Base-by-base conservation (phyloP, 92 coral and sea anemone genomes). In the Zoanthus sansibaricus region DNA sequence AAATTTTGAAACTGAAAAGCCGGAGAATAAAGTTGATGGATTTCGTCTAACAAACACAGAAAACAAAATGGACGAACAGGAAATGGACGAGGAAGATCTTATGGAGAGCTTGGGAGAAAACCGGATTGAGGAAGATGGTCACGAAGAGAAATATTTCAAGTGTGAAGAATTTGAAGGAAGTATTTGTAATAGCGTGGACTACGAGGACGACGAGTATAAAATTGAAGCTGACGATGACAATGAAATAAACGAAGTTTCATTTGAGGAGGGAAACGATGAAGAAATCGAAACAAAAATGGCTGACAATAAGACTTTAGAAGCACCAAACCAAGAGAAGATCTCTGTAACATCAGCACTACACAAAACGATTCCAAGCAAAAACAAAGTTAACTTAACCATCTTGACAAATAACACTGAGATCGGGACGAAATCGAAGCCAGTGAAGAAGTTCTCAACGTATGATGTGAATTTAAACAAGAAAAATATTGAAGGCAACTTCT, bases 151-250 rank as follows among this genome's bases (percentile, higher is more conserved):
- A 32, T 10, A n/a, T 37, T 21, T 48, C 30, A 55, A 51, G 59
- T 67, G 87, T 47, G 82, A 21, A 47, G 76, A 25, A 32, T 44
- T 45, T n/a, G 85, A 58, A 14, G 66, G 31, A 14, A 31, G 58
- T 47, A n/a, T 80, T 80, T 80, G 85, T 45, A 74, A 51, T 49
- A 66, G 47, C 47, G 30, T 80, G 47, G 75, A 80, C 14, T 80
- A 68, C 18, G 79, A 33, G 21, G 62, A 54, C 5, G 74, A 54
- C 1, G 90, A 67, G 13, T 21, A 10, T 16, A 31, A 33, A 25
- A 54, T 45, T 51, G 87, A 87, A 56, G 77, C 17, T n/a, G 80
- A 49, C 11, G 58, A 76, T 7, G 72, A 76, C 7, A 74, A 51
- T 33, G 69, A 18, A 68, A 51, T 30, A 52, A 71, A 79, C 13